These are phyloP conservation scores for Xanthia icteritia DNA, from an alignment of 2,888 invertebrate genomes.

Conservation along the genomic window DNA sequence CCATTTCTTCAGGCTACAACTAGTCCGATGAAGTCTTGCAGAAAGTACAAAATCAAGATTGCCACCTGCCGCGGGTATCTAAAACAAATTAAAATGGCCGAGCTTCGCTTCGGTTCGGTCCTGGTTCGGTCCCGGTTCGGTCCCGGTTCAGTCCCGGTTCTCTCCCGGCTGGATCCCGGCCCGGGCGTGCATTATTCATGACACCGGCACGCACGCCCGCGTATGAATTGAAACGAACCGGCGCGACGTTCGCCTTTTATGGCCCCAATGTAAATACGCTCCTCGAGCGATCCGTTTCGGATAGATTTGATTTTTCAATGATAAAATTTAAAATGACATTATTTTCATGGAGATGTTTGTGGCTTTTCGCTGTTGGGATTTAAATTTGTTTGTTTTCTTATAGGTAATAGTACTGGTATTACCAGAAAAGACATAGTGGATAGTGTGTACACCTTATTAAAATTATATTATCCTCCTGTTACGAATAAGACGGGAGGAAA, in stretches of 20 bases:
- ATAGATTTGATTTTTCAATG: constrained; percentile 67
- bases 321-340: constrained; percentile 59
- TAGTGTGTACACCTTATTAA: no score
- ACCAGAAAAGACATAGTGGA: no score
- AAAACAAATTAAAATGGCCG: constrained; percentile 65
- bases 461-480: no score
- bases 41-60: constrained; percentile 43
- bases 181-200: constrained; percentile 74
- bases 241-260: constrained; percentile 71
- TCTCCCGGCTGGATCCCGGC: constrained; percentile 49
- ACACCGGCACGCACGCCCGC: constrained; percentile 71
- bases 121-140: constrained; percentile 55
- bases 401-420: no score
- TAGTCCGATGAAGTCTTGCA: constrained; percentile 22
- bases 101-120: constrained; percentile 44
- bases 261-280: constrained; percentile 73
- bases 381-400: neutral
- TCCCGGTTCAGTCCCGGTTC: constrained; percentile 30
- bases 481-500: no score
- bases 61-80: constrained; percentile 51
- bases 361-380: neutral
- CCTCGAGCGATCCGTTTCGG: constrained; percentile 53
- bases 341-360: constrained; percentile 41
- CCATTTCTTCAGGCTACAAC: constrained; percentile 52
- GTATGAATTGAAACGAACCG: constrained; percentile 76